phyloP scores from a whole-genome alignment of 2,888 invertebrate species.

The Strigamia crassipes region DNA sequence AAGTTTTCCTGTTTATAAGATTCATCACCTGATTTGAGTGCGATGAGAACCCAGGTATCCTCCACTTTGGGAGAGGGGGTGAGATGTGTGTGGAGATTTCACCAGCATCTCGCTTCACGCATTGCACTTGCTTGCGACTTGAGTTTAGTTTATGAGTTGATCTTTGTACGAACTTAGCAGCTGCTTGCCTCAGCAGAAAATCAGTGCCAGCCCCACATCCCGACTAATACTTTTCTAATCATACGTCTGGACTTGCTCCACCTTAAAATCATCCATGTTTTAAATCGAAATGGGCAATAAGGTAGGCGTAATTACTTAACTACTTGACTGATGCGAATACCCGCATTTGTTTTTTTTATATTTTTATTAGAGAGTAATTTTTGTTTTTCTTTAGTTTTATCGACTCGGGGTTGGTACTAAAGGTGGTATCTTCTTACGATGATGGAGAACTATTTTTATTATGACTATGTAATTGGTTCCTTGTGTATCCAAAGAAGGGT shows the following conservation, averaged over 20 bases:
- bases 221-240: not conserved
- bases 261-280: not conserved
- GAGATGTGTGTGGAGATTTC: slow-evolving; percentile 1
- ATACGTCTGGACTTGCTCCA: not conserved
- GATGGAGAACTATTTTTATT: not conserved
- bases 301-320: not conserved
- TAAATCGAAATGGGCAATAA: slow-evolving; percentile 7
- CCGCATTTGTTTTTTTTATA: not conserved
- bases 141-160: slow-evolving; percentile 16
- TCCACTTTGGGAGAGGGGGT: not conserved
- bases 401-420: not conserved
- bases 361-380: not conserved
- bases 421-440: not conserved
- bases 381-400: not conserved
- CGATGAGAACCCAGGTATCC: slow-evolving; percentile 1
- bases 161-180: slow-evolving; percentile 19
- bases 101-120: slow-evolving; percentile 2
- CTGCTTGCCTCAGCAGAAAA: slow-evolving; percentile 13
- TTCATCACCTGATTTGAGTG: not conserved
- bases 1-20: not conserved
- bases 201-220: not conserved
- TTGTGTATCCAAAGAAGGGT: not conserved
- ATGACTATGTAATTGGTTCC: not conserved
- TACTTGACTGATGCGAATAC: not conserved
- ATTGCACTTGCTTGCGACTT: not conserved